Percentiles rank a stretch among this genome's conserved stretches.
Conservation (phyloP, 1,140 invertebrate species). For the Platorchestia sp. region DNA sequence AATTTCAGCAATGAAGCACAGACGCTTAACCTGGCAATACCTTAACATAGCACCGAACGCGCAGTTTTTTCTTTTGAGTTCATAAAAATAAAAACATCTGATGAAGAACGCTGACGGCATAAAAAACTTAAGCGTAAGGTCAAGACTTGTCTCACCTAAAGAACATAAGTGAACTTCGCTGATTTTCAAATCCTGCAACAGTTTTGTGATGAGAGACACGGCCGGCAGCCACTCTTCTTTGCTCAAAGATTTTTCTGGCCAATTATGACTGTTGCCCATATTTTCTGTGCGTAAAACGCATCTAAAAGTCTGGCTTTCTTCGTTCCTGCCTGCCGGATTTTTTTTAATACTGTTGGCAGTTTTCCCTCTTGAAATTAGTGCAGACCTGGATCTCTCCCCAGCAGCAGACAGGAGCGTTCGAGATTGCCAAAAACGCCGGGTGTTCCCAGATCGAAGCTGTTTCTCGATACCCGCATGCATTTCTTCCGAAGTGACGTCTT, state of each 20-base stretch:
- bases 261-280: not conserved
- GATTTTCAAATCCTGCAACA: not conserved
- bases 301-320: not conserved
- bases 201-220: not conserved
- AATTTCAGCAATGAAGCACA: too few species aligned
- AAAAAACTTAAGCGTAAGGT: not conserved
- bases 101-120: not conserved
- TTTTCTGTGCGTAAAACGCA: not conserved
- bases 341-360: not conserved
- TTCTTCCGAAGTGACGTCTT: not conserved
- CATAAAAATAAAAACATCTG: not conserved
- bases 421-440: not conserved
- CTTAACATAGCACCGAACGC: not conserved
- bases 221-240: conserved; percentile 14
- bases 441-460: not conserved
- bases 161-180: conserved; percentile 25
- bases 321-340: not conserved
- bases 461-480: not conserved
- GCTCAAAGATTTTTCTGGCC: not conserved
- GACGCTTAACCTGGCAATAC: not conserved
- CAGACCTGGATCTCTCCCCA: not conserved
- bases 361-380: not conserved
- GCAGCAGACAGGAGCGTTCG: not conserved
- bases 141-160: not conserved
- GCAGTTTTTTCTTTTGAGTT: not conserved